Percentiles rank a stretch among this genome's conserved stretches.
These are phyloP conservation scores for Hyposmocoma kahamanoa DNA, from an alignment of 1,140 invertebrate species.

Conservation along the genomic window DNA sequence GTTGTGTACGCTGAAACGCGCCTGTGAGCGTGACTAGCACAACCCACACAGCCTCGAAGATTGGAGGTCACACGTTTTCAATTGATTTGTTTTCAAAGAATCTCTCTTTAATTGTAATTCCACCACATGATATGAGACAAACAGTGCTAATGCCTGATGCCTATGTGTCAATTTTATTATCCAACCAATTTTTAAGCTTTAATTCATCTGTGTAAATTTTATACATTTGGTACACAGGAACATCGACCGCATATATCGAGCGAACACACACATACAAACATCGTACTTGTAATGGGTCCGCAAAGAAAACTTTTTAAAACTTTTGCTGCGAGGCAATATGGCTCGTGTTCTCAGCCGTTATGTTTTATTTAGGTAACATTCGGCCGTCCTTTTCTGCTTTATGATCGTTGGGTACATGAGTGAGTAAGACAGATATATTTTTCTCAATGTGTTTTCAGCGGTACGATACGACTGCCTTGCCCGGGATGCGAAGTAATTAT, in stretches of 20 bases:
- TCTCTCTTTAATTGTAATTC: too few relatives aligned
- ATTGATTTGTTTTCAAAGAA: too few relatives aligned
- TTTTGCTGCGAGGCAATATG: constrained; percentile 75
- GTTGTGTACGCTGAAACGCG: constrained; percentile 43
- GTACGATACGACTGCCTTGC: constrained; percentile 54
- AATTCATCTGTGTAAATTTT: too few relatives aligned
- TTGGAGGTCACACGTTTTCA: constrained; percentile 50
- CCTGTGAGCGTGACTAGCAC: constrained; percentile 36
- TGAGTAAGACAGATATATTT: constrained; percentile 42
- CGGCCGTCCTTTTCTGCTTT: constrained; percentile 43
- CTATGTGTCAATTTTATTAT: too few relatives aligned
- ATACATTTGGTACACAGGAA: too few relatives aligned
- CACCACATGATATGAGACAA: too few relatives aligned
- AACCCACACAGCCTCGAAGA: constrained; percentile 33
- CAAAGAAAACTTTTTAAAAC: constrained; percentile 76
- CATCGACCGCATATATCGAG: constrained; percentile 62
- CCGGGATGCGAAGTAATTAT: constrained; percentile 72
- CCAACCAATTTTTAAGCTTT: too few relatives aligned
- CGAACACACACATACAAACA: constrained; percentile 48
- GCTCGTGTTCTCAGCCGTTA: constrained; percentile 71
- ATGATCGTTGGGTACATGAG: constrained; percentile 20
- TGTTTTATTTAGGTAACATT: constrained; percentile 71
- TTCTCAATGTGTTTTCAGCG: constrained; percentile 23
- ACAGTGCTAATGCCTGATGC: too few relatives aligned
- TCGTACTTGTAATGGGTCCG: constrained; percentile 72